Evolutionary conservation across 2,797 vertebrate species (phyloP), one percentile per base, ranked within the genome.

Genomic region (Ambastaia sidthimunki): DNA sequence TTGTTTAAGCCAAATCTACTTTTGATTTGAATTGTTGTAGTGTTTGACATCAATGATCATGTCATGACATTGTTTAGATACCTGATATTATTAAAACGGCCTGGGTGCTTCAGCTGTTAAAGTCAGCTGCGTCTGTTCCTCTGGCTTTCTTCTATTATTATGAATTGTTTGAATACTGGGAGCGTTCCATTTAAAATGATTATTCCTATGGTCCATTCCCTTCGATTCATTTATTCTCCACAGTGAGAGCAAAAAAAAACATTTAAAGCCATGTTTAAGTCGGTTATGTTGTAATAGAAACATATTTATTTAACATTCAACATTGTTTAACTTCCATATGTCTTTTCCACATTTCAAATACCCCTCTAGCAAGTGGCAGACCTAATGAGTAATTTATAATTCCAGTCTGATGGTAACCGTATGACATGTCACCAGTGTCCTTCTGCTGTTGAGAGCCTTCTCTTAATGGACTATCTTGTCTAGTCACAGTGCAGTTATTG

Each of bases 401-500:
- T 41, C 9, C 48, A n/a, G 15, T 54, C 50, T n/a, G 48, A 3
- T 18, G 10, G 18, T n/a, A 28, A 68, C 50, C 54, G 16, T 68
- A 19, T 47, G 52, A 21, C 63, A 50, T 13, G 16, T 76, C 62
- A 25, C 11, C 15, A 13, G 50, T 44, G 3, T 57, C 34, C 31
- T 76, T 21, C 50, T 76, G 63, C 48, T 55, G 54, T 44, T 23
- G 72, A 74, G 71, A n/a, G 13, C 31, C 31, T 31, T n/a, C 9
- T 67, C 16, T 57, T 11, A 0, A 37, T 59, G 63, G 37, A 28
- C 6, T 25, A 28, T 76, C 60, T 76, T 67, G 62, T 76, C 28
- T 72, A 62, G 82, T 47, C 68, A 71, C 74, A 80, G 74, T 52
- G 19, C 19, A 12, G 31, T 67, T 65, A 83, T 83, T 80, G 82